Evolutionary conservation across 2,113 vertebrate genomes (phyloP).

Genomic region (Anarhynchus alexandrinus): DNA sequence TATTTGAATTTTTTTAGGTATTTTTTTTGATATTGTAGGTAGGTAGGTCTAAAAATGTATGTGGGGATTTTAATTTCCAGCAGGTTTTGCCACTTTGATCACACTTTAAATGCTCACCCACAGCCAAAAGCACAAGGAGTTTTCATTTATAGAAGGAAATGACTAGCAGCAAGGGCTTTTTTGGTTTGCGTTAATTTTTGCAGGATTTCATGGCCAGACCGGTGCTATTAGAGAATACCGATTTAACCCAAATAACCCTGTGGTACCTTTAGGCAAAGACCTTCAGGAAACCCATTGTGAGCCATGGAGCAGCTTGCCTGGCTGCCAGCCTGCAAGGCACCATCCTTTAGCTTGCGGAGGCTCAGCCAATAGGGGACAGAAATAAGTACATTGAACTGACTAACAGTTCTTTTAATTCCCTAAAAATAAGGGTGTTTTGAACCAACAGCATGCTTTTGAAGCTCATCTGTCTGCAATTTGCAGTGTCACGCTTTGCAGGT

Average conservation of each 20-base stretch:
- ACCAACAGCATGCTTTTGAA: background rate
- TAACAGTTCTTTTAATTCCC: background rate
- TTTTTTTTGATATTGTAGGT: too few species aligned
- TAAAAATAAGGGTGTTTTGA: background rate
- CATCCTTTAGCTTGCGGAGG: background rate
- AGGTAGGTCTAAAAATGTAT: background rate
- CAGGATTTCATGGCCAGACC: background rate
- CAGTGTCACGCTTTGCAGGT: background rate
- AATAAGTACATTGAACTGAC: fast-evolving
- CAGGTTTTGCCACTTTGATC: background rate
- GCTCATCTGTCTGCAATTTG: background rate
- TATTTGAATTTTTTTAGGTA: background rate
- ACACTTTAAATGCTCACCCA: background rate
- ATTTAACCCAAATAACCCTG: background rate
- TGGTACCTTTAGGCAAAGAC: background rate
- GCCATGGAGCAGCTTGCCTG: fast-evolving
- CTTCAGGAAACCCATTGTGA: background rate
- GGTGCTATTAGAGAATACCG: background rate
- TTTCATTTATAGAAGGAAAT: background rate
- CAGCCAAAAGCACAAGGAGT: background rate
- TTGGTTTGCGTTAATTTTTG: background rate
- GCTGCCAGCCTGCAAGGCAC: fast-evolving
- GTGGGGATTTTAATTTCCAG: background rate
- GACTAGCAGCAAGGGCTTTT: background rate
- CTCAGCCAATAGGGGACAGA: background rate